phyloP scores from a whole-genome alignment of 2,113 vertebrate species.

The Synodontis membranacea region DNA sequence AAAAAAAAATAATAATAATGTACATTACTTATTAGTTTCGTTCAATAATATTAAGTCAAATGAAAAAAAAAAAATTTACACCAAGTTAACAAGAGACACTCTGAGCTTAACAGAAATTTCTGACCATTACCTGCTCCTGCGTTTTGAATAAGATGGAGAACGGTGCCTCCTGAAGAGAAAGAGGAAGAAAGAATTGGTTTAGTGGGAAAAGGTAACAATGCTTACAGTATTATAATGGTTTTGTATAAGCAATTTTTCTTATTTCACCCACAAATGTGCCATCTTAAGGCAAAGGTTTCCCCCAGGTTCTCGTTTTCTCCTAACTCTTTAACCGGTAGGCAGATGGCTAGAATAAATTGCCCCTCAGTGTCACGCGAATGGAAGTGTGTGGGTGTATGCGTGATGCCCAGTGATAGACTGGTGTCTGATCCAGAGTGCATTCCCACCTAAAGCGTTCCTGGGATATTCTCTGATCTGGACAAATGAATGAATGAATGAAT shows the following conservation, averaged over 20 bases:
- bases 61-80: no score
- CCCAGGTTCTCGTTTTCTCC: no score
- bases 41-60: neutral
- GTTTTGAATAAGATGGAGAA: slow-evolving; percentile 75
- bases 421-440: neutral
- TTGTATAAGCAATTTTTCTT: neutral
- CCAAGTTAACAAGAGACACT: no score
- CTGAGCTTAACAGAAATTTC: neutral
- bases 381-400: neutral
- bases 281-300: neutral
- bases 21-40: neutral
- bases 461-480: neutral
- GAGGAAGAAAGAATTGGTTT: neutral
- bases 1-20: no score
- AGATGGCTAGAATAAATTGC: neutral
- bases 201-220: neutral
- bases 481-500: neutral
- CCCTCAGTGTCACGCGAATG: neutral
- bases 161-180: slow-evolving; percentile 62
- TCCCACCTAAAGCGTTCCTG: neutral
- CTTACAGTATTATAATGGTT: neutral
- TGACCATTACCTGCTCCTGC: slow-evolving; percentile 71
- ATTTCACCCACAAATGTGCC: neutral
- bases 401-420: neutral
- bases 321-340: neutral